Base-by-base conservation (phyloP, 2,113 vertebrate species). In the Ciconia maguari region DNA sequence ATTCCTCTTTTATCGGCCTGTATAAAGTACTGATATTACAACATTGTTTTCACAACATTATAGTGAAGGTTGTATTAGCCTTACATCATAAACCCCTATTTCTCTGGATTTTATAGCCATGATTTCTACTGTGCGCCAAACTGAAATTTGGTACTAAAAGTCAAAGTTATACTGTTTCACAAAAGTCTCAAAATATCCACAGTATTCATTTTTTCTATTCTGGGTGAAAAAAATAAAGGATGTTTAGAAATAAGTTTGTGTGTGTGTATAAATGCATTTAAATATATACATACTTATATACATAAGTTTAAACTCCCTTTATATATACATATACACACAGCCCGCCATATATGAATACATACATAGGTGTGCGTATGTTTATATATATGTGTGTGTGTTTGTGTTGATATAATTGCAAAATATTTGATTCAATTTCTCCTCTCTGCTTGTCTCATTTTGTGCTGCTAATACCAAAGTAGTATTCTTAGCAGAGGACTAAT, bases 131-230 rank as follows among this genome's bases (percentile, higher is more conserved):
- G 34, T 69, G 13, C 44, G 85, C 13, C 14, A 62, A 70, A 55
- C 75, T 97, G 27, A 80, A 94, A 91, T 79, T 85, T 97, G 38
- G 48, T 48, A 74, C 66, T 83, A 78, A 90, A 93, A 91, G 60
- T 36, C 10, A 44, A 94, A 84, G 24, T 83, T 55, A 94, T 13
- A 16, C 4, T 65, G 24, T 79, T 88, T 91, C 48, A 71, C 54
- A 46, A 49, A 87, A 85, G 38, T 75, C 68, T 76, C 29, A 81
- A 86, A 87, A 44, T 61, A 89, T 26, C 21, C 60, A 81, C 7
- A 27, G 22, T 74, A 21, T 72, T 79, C 10, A 68, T 52, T 38
- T 80, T 77, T 74, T 58, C 15, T 81, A 5, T 44, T 57, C 48
- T 54, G 16, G 13, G 14, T 52, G 3, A 19, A 72, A 87, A 77